Conservation (phyloP, 2,888 invertebrate species). For the Drosophila longiperda region DNA sequence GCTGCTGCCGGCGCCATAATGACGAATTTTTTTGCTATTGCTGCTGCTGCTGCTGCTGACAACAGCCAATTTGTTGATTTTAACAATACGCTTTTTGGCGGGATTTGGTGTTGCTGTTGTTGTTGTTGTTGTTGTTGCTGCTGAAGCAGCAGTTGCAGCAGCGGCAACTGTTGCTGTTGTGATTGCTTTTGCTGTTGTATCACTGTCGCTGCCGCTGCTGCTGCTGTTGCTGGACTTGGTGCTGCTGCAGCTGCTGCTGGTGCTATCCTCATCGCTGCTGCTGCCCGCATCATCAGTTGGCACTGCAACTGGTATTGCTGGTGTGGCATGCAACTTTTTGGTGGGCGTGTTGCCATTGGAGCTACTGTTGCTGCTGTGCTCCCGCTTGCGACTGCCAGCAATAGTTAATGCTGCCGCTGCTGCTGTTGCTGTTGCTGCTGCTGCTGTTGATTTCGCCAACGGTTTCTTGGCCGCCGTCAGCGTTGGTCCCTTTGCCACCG, state of each 20-base stretch:
- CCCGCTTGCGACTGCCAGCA: conserved; percentile 81
- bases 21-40: conserved; percentile 23
- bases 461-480: conserved; percentile 82
- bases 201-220: conserved; percentile 27
- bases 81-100: conserved; percentile 53
- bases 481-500: conserved; percentile 82
- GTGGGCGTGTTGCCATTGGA: conserved; percentile 70
- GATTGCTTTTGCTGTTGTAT: conserved; percentile 11
- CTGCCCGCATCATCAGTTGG: conserved; percentile 47
- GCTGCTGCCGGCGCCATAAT: conserved; percentile 44
- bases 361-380: conserved; percentile 67
- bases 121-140: neutral
- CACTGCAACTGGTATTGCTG: conserved; percentile 45
- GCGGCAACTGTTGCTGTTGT: conserved; percentile 3
- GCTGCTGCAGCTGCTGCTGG: conserved; percentile 53
- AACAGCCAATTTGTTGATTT: conserved; percentile 42
- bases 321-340: conserved; percentile 74
- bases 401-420: conserved; percentile 61
- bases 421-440: conserved; percentile 29
- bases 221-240: conserved; percentile 34
- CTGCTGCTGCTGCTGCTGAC: conserved; percentile 58
- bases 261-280: conserved; percentile 64
- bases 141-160: conserved; percentile 25
- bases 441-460: conserved; percentile 54
- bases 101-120: conserved; percentile 23